Percentiles rank a stretch among this genome's conserved stretches.
Conservation (phyloP, 2,113 vertebrate species). For the Hydrochoerus hydrochaeris region DNA sequence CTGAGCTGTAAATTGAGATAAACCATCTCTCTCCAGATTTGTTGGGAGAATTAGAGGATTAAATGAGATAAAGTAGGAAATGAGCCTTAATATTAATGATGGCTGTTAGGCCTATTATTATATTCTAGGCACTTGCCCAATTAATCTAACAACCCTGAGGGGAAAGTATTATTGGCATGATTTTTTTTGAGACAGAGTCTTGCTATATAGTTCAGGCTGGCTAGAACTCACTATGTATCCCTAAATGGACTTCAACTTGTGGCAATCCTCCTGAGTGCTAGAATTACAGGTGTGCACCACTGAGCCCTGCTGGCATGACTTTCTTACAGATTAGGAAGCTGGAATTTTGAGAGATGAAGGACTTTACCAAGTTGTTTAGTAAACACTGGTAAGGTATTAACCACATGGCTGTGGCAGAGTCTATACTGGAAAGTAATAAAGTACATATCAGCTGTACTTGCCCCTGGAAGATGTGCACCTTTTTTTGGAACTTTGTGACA, state of each 20-base stretch:
- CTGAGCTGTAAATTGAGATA: conserved; percentile 8
- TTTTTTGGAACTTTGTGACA: neutral
- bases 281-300: neutral
- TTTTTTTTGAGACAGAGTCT: neutral
- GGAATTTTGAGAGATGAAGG: neutral
- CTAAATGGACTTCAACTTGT: neutral
- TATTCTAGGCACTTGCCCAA: neutral
- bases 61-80: conserved; percentile 33
- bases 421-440: neutral
- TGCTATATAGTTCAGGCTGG: neutral
- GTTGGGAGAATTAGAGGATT: neutral
- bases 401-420: neutral
- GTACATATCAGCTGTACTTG: neutral
- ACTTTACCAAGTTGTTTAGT: neutral
- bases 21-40: neutral
- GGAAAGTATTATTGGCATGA: neutral
- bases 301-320: neutral
- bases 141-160: neutral
- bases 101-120: neutral
- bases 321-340: neutral
- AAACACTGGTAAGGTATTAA: neutral
- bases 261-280: neutral
- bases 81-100: neutral
- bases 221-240: neutral
- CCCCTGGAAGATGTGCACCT: neutral